Conservation (phyloP, 2,888 invertebrate species). For the Diploptera punctata region DNA sequence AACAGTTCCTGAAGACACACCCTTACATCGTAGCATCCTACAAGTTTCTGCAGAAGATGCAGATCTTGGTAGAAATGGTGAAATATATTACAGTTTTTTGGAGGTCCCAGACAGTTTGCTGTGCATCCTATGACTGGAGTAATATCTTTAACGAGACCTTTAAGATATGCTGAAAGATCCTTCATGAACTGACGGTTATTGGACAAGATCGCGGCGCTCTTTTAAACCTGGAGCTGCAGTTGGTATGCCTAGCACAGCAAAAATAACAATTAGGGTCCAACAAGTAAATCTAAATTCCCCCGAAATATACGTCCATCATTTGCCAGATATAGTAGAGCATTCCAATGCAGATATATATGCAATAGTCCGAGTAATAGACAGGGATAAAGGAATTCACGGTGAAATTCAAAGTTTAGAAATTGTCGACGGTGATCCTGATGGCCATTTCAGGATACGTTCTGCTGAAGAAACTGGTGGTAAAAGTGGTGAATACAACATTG, state of each 20-base stretch:
- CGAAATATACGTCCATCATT: slow-evolving; percentile 78
- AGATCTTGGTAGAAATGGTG: slow-evolving; percentile 93
- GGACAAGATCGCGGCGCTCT: slow-evolving; percentile 85
- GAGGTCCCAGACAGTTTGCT: slow-evolving; percentile 83
- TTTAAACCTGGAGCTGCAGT: slow-evolving; percentile 57
- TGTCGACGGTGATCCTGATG: slow-evolving; percentile 88
- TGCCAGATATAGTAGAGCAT: slow-evolving; percentile 82
- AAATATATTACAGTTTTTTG: slow-evolving; percentile 93
- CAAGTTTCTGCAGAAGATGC: slow-evolving; percentile 92
- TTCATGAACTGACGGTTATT: slow-evolving; percentile 78
- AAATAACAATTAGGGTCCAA: slow-evolving; percentile 76
- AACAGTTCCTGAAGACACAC: slow-evolving; percentile 86
- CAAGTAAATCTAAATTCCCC: slow-evolving; percentile 89
- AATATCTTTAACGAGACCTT: slow-evolving; percentile 79
- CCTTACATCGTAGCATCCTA: slow-evolving; percentile 80
- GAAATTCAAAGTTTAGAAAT: slow-evolving; percentile 82
- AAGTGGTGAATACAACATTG: slow-evolving; percentile 77
- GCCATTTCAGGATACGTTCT: slow-evolving; percentile 81
- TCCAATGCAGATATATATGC: slow-evolving; percentile 87
- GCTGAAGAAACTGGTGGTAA: slow-evolving; percentile 55
- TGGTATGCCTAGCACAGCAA: slow-evolving; percentile 73
- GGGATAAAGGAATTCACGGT: slow-evolving; percentile 85
- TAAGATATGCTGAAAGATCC: slow-evolving; percentile 73
- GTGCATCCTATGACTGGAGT: slow-evolving; percentile 93
- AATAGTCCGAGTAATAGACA: slow-evolving; percentile 83